A percentile compares a stretch with the other conserved stretches of the same genome.
These are phyloP conservation scores for Andrena dorsata DNA, from an alignment of 2,888 invertebrate species.

Conservation along the genomic window DNA sequence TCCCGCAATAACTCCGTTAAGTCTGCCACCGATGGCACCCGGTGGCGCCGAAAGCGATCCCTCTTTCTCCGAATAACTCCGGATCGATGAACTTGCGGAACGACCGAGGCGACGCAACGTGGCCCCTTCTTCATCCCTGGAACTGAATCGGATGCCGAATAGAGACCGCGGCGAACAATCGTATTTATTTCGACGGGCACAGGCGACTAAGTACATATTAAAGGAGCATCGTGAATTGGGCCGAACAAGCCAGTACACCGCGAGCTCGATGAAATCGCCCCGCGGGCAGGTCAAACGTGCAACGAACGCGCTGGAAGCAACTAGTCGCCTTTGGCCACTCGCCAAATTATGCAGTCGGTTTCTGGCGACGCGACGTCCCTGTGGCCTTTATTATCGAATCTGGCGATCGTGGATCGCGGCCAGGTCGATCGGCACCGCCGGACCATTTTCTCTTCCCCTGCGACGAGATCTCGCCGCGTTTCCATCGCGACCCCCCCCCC, in stretches of 20 bases:
- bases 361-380: conserved; percentile 56
- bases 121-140: not conserved
- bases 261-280: conserved; percentile 47
- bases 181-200: not conserved
- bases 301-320: conserved; percentile 79
- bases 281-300: conserved; percentile 75
- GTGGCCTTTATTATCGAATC: conserved; percentile 72
- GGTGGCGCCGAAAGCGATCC: conserved; percentile 44
- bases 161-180: too few relatives aligned
- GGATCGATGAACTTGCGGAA: conserved; percentile 48
- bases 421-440: conserved; percentile 37
- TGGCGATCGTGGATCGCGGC: conserved; percentile 20
- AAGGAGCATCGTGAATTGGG: conserved; percentile 24
- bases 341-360: conserved; percentile 81
- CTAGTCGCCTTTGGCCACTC: conserved; percentile 81
- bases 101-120: conserved; percentile 6
- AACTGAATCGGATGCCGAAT: not conserved
- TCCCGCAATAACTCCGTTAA: conserved; percentile 61
- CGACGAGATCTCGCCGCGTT: not conserved
- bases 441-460: conserved; percentile 16
- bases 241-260: not conserved
- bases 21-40: conserved; percentile 23
- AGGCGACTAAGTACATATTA: not conserved
- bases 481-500: too few relatives aligned
- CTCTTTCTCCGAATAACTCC: conserved; percentile 19